These are phyloP conservation scores for Pristionchus maxplancki DNA, from an alignment of 2,888 invertebrate species.

Conservation along the genomic window DNA sequence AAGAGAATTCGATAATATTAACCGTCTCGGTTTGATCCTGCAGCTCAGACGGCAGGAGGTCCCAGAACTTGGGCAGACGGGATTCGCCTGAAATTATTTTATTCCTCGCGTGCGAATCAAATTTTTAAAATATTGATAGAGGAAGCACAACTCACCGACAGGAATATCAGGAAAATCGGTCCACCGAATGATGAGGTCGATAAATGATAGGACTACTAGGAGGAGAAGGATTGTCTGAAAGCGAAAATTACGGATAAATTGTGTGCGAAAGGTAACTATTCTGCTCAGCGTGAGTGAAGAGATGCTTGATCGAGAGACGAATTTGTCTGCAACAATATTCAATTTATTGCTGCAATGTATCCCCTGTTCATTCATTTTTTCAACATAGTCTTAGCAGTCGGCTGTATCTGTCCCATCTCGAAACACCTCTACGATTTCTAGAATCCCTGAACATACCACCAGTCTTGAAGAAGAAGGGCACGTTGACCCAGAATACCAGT, in stretches of 20 bases:
- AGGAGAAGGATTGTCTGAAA: background rate
- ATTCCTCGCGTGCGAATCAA: too few species aligned
- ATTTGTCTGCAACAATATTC: background rate
- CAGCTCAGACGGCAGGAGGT: background rate
- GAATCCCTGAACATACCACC: too few species aligned
- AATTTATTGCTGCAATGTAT: background rate
- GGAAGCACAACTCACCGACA: too few species aligned
- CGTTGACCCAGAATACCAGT: background rate
- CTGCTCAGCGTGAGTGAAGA: background rate
- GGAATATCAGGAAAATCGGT: background rate
- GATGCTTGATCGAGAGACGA: background rate
- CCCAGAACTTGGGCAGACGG: background rate
- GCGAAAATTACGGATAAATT: background rate
- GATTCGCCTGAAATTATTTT: background rate
- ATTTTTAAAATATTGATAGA: too few species aligned
- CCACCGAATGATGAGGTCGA: background rate
- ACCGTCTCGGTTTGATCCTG: background rate
- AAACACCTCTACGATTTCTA: too few species aligned
- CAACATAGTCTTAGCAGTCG: too few species aligned
- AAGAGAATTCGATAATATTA: too few species aligned
- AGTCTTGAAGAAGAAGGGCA: background rate
- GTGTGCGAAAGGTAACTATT: background rate
- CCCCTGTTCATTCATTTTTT: too few species aligned
- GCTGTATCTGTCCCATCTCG: too few species aligned
- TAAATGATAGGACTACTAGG: background rate